Conservation (phyloP, 2,113 vertebrate genomes). For the Aegithalos caudatus region DNA sequence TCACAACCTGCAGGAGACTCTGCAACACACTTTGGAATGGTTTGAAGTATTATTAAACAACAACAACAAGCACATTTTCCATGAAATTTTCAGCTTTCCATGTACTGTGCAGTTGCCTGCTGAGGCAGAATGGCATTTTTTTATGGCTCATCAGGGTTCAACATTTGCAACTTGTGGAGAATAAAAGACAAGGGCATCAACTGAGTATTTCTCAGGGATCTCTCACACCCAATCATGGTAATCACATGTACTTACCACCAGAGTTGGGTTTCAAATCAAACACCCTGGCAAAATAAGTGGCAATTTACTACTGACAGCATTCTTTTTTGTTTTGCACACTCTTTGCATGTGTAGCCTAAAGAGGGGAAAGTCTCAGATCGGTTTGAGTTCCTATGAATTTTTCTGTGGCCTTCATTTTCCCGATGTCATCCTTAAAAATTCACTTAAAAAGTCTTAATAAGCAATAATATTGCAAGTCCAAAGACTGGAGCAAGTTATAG, state of each 20-base stretch:
- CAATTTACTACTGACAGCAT: neutral
- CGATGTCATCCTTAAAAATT: rapidly evolving
- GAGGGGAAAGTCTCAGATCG: neutral
- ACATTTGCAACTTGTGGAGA: neutral
- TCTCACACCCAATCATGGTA: neutral
- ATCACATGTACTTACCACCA: neutral
- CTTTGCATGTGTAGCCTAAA: neutral
- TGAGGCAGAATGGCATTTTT: neutral
- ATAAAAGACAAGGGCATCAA: neutral
- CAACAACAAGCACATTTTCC: neutral
- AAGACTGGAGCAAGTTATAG: neutral
- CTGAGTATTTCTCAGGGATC: neutral
- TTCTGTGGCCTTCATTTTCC: neutral
- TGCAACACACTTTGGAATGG: rapidly evolving
- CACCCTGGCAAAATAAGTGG: neutral
- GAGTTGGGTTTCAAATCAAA: neutral
- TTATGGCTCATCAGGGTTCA: neutral
- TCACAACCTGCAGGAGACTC: neutral
- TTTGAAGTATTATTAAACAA: no score
- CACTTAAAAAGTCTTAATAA: rapidly evolving
- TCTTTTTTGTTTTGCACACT: neutral
- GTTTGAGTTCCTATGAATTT: neutral
- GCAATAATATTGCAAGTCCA: neutral
- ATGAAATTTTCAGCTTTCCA: neutral
- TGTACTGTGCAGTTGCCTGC: neutral